Conservation (phyloP, 2,888 invertebrate genomes). For the Boloria selene region DNA sequence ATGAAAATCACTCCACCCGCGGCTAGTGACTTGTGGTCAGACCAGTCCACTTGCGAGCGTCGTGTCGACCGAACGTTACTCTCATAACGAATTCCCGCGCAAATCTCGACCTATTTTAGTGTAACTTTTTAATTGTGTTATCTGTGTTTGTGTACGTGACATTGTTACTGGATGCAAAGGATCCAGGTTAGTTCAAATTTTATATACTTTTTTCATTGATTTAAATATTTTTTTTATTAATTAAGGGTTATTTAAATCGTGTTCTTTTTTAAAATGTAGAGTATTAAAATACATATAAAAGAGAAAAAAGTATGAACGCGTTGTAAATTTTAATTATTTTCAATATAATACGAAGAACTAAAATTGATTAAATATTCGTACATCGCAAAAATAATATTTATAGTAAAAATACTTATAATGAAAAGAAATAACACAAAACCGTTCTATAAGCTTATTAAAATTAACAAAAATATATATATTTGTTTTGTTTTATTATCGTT, state of each 20-base stretch:
- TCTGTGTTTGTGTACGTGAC: slow-evolving; percentile 46
- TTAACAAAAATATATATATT: too few relatives aligned
- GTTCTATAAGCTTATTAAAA: too few relatives aligned
- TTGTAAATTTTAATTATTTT: too few relatives aligned
- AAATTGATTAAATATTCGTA: too few relatives aligned
- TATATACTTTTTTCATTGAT: slow-evolving; percentile 38
- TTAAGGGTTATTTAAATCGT: not conserved
- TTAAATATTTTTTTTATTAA: not conserved
- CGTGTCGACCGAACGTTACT: slow-evolving; percentile 5
- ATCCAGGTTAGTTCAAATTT: slow-evolving; percentile 52
- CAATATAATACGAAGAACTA: too few relatives aligned
- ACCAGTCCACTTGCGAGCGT: slow-evolving; percentile 28
- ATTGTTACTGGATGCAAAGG: slow-evolving; percentile 44
- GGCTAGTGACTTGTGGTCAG: slow-evolving; percentile 51
- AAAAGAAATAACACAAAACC: too few relatives aligned
- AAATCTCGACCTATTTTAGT: slow-evolving; percentile 41
- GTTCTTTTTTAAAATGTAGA: too few relatives aligned
- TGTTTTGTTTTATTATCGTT: too few relatives aligned
- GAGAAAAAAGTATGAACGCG: too few relatives aligned
- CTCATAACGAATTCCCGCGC: slow-evolving; percentile 37
- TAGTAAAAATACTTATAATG: too few relatives aligned
- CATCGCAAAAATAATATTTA: too few relatives aligned
- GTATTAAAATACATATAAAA: too few relatives aligned
- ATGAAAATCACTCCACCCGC: slow-evolving; percentile 42
- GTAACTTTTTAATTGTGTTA: slow-evolving; percentile 45